These are phyloP conservation scores for Gastracanthus pulcherrimus DNA, from an alignment of 2,888 invertebrate genomes.

Conservation along the genomic window DNA sequence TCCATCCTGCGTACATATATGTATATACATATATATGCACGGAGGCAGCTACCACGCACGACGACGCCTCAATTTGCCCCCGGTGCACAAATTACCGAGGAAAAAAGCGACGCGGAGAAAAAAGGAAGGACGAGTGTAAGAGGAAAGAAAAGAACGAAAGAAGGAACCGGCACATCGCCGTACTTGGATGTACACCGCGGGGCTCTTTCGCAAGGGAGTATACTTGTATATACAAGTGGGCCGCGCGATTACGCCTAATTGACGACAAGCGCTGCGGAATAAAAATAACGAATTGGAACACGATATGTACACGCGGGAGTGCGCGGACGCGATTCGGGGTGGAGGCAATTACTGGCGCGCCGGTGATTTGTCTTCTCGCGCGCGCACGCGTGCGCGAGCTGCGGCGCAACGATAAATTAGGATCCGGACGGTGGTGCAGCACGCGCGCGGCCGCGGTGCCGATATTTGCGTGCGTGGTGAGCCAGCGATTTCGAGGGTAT, in stretches of 20 bases:
- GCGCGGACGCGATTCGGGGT: too few relatives aligned
- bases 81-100: not conserved
- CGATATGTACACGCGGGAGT: too few relatives aligned
- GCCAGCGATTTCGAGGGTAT: too few relatives aligned
- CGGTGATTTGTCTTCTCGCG: not conserved
- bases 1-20: not conserved
- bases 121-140: not conserved
- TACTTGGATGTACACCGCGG: too few relatives aligned
- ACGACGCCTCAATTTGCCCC: not conserved
- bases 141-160: not conserved
- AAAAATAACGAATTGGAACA: not conserved
- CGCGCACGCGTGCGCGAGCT: too few relatives aligned
- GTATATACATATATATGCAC: too few relatives aligned
- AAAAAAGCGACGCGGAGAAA: not conserved
- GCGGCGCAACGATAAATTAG: not conserved
- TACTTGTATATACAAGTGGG: too few relatives aligned
- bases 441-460: not conserved
- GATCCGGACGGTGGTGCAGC: not conserved
- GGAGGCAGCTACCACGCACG: too few relatives aligned
- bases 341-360: not conserved
- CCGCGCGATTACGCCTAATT: slow-evolving; percentile 13
- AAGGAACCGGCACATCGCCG: not conserved
- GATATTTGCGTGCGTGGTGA: not conserved
- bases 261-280: not conserved
- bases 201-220: too few relatives aligned